Evolutionary conservation across 2,888 invertebrate species (phyloP).

Genomic region (Dicyrtoma fusca): DNA sequence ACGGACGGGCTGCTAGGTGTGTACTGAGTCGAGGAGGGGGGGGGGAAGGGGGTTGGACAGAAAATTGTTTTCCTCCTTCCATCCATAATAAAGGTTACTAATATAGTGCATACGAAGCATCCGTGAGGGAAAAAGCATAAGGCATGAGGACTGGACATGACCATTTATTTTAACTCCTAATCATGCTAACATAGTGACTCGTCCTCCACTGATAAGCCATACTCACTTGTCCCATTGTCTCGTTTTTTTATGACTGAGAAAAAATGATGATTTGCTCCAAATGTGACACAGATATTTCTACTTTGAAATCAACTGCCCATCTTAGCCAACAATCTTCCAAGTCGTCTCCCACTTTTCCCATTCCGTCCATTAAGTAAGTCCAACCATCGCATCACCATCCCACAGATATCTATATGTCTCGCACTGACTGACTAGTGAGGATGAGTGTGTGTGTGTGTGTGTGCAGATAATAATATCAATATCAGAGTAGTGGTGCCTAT

Average conservation of each 20-base stretch:
- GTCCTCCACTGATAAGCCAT: slow-evolving; percentile 28
- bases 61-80: slow-evolving; percentile 7
- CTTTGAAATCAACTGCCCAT: slow-evolving; percentile 23
- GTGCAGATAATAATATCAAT: too few relatives aligned
- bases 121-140: too few relatives aligned
- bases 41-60: background rate
- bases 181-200: slow-evolving; percentile 36
- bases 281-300: slow-evolving; percentile 43
- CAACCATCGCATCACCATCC: too few relatives aligned
- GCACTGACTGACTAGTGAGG: too few relatives aligned
- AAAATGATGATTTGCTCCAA: slow-evolving; percentile 48
- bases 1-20: background rate
- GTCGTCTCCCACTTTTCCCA: background rate
- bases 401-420: too few relatives aligned
- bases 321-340: slow-evolving; percentile 8
- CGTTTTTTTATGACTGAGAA: slow-evolving; percentile 28
- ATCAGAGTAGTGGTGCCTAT: too few relatives aligned
- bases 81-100: slow-evolving; percentile 23
- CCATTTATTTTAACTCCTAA: slow-evolving; percentile 51
- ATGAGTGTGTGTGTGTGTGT: too few relatives aligned
- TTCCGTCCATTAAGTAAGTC: background rate
- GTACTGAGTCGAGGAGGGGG: background rate
- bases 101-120: slow-evolving; percentile 14
- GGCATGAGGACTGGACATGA: slow-evolving; percentile 41
- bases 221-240: slow-evolving; percentile 36